phyloP scores from a whole-genome alignment of 2,888 invertebrate genomes.

The Nomada ruficornis region DNA sequence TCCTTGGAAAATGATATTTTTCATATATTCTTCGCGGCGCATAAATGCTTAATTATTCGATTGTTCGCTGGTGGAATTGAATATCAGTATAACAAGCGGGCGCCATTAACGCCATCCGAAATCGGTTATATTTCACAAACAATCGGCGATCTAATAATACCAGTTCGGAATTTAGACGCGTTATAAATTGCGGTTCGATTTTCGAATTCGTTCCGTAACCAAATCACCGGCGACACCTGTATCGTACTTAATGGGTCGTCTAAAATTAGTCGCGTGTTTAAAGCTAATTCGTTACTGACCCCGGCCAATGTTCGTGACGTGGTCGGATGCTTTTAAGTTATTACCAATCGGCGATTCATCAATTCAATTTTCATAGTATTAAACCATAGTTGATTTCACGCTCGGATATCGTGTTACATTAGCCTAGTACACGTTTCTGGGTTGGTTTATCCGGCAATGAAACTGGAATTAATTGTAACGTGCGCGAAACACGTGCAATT shows the following conservation, averaged over 20 bases:
- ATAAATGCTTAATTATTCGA: background rate
- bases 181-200: conserved; percentile 31
- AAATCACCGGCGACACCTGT: conserved; percentile 26
- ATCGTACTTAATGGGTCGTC: conserved; percentile 41
- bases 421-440: background rate
- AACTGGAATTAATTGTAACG: too few relatives aligned
- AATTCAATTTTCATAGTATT: conserved; percentile 34
- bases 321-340: conserved; percentile 46
- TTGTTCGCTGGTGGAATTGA: background rate
- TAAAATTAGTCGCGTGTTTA: conserved; percentile 57
- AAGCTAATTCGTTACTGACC: conserved; percentile 45
- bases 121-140: background rate
- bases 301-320: conserved; percentile 22
- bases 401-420: background rate
- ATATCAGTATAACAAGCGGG: background rate
- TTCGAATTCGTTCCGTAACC: conserved; percentile 38
- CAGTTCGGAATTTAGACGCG: background rate
- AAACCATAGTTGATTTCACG: conserved; percentile 6
- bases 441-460: background rate
- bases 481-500: too few relatives aligned
- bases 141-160: background rate
- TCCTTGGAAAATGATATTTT: too few relatives aligned
- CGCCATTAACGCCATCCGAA: background rate
- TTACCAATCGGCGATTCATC: conserved; percentile 45
- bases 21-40: too few relatives aligned